Conservation (phyloP, 2,797 vertebrate species). For the Lycodopsis pacificus region DNA sequence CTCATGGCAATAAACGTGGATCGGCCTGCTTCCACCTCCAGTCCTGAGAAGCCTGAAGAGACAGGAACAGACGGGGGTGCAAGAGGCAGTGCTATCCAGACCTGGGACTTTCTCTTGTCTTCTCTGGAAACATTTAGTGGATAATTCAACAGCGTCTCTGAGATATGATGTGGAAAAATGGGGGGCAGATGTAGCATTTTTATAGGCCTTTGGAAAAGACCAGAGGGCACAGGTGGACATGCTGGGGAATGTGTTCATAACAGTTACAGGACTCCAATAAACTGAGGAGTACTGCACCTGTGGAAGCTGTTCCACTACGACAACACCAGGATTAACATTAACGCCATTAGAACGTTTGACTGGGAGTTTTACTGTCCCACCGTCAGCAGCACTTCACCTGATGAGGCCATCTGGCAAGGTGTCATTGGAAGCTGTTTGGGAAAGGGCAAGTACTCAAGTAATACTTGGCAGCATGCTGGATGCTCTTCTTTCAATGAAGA, state of each 20-base stretch:
- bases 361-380: too few species aligned
- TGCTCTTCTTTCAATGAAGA: too few species aligned
- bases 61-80: not conserved
- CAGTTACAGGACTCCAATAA: constrained; percentile 40
- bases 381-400: too few species aligned
- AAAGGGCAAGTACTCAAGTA: too few species aligned
- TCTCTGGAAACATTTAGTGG: constrained; percentile 29
- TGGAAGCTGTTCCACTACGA: not conserved
- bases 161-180: constrained; percentile 32
- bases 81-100: not conserved
- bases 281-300: constrained; percentile 28
- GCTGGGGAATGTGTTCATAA: constrained; percentile 51
- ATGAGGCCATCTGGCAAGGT: not conserved
- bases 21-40: not conserved
- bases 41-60: not conserved
- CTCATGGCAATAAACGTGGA: not conserved
- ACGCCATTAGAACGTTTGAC: not conserved
- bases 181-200: constrained; percentile 30
- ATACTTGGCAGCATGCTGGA: too few species aligned
- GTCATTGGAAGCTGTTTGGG: not conserved
- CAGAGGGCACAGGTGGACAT: constrained; percentile 51
- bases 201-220: constrained; percentile 39
- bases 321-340: not conserved
- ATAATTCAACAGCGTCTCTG: constrained; percentile 1
- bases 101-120: not conserved